Evolutionary conservation across 2,888 invertebrate species (phyloP), one percentile per base, ranked within the genome.

Genomic region (Hyposoter dolosus): DNA sequence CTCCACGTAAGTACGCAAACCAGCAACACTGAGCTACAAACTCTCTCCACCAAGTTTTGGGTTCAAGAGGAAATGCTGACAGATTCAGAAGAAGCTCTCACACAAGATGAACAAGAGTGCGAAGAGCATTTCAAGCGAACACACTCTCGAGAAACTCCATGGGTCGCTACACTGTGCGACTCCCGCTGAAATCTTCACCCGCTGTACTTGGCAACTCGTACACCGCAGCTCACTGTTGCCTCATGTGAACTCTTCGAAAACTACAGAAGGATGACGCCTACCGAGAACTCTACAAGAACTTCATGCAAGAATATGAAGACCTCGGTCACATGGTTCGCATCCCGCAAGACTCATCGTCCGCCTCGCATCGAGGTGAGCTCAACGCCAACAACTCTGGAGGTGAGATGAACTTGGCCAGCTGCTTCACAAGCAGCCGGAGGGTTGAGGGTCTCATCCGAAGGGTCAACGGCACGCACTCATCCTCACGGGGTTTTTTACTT

Each of bases 271-370:
- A 84, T 19, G 12, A 53, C 0, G 1, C 28, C 0, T 76, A 75
- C 50, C 15, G 43, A 28, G 9, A 72, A n/a, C 68, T 82, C n/a
- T 84, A 84, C 32, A n/a, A 6, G 43, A 19, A 47, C 9, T 83
- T 87, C 72, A 79, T 87, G 50, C 0, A 12, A 0, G 82, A 84
- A 19, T 84, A 84, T 12, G 77, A 82, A 32, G 12, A 28, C 0
- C 66, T 80, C 17, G 82, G 80, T 17, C 82, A 87, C 79, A 87
- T 87, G 82, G 50, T 60, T n/a, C 43, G 53, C 40, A 7, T 65
- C 19, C 23, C 47, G 3, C 23, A 19, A 7, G 23, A 23, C 17
- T 60, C 69, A 69, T 32, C 69, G 12, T 28, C 2, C 10, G 3
- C n/a, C 4, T 1, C 50, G 35, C 78, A 78, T 7, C 3, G 19